Conservation (phyloP, 2,113 vertebrate species). For the Ivindomyrus marchei region DNA sequence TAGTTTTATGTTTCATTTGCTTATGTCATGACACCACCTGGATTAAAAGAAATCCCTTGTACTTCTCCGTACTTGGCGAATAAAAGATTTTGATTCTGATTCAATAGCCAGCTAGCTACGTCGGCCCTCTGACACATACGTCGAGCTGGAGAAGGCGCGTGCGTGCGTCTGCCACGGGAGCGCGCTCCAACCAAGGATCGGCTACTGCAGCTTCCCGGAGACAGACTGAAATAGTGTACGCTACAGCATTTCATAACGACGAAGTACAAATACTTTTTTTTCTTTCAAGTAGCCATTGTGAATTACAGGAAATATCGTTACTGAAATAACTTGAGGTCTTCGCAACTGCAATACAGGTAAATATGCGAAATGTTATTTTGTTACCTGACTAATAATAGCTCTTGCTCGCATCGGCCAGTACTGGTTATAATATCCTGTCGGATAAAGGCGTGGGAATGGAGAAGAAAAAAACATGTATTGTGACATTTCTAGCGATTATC, state of each 20-base stretch:
- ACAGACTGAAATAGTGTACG: not conserved
- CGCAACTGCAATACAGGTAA: not conserved
- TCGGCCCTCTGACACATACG: not conserved
- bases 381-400: slow-evolving; percentile 15
- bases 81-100: too few relatives aligned
- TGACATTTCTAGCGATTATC: not conserved
- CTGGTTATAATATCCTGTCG: not conserved
- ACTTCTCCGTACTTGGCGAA: too few relatives aligned
- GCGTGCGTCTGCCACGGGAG: not conserved
- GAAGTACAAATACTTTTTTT: not conserved
- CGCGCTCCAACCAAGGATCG: not conserved
- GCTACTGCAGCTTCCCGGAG: not conserved
- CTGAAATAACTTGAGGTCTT: not conserved
- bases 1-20: too few relatives aligned
- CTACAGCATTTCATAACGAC: not conserved
- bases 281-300: not conserved
- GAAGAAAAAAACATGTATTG: not conserved
- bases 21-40: too few relatives aligned
- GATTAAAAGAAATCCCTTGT: too few relatives aligned
- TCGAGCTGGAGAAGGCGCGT: not conserved
- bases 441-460: not conserved
- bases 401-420: slow-evolving; percentile 30
- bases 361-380: not conserved
- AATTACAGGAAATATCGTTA: not conserved
- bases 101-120: not conserved